Percentiles rank a stretch among this genome's conserved stretches.
These are phyloP conservation scores for Nephrocerus scutellatus DNA, from an alignment of 2,888 invertebrate species.

Conservation along the genomic window DNA sequence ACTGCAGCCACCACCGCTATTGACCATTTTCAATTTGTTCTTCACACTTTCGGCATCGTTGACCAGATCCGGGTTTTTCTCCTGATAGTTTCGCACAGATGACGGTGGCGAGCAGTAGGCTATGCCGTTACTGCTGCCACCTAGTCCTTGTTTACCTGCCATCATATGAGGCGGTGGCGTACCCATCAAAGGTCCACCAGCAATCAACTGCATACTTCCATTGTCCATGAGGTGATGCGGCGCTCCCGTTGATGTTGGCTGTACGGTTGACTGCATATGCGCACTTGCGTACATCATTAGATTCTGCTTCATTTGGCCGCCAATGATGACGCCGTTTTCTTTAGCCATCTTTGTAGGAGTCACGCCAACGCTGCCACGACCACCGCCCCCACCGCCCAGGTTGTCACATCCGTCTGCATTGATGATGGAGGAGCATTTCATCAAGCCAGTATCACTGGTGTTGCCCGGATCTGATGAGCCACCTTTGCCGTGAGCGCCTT, in stretches of 20 bases:
- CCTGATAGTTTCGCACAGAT: slow-evolving; percentile 51
- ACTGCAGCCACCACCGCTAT: slow-evolving; percentile 42
- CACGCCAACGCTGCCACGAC: slow-evolving; percentile 30
- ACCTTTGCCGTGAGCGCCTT: slow-evolving; percentile 34
- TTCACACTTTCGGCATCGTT: slow-evolving; percentile 63
- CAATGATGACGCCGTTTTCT: slow-evolving; percentile 38
- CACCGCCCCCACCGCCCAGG: slow-evolving; percentile 27
- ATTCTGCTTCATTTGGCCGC: slow-evolving; percentile 45
- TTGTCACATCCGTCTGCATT: slow-evolving; percentile 37
- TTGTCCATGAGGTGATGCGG: too few relatives aligned
- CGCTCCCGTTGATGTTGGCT: slow-evolving; percentile 20
- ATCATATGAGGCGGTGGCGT: slow-evolving; percentile 39
- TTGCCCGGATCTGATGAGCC: slow-evolving; percentile 21
- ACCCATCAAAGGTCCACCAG: slow-evolving; percentile 42
- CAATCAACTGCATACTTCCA: too few relatives aligned
- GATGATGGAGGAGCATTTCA: slow-evolving; percentile 51
- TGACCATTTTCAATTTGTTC: slow-evolving; percentile 47
- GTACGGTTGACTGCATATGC: slow-evolving; percentile 28
- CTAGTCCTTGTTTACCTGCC: slow-evolving; percentile 32
- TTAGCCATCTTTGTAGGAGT: slow-evolving; percentile 38
- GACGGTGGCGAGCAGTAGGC: slow-evolving; percentile 54
- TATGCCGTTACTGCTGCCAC: slow-evolving; percentile 30
- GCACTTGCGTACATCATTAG: slow-evolving; percentile 43
- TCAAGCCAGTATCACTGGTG: slow-evolving; percentile 50
- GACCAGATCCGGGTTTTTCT: slow-evolving; percentile 73